phyloP scores from a whole-genome alignment of 2,888 invertebrate genomes.

The Leptopilina drosophilae region DNA sequence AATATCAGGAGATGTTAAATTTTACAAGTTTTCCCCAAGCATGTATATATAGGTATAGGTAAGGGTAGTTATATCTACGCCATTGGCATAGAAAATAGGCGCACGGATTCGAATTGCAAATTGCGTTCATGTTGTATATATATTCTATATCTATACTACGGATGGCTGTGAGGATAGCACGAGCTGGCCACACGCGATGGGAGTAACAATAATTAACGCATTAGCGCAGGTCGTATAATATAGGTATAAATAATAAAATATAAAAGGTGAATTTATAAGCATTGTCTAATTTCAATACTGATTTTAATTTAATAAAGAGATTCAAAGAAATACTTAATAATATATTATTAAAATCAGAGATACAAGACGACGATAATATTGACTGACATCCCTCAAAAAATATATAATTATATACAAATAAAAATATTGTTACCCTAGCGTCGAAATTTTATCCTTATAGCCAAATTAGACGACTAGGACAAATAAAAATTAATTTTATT shows the following conservation, averaged over 20 bases:
- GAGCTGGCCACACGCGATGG: conserved; percentile 75
- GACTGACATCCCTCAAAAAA: too few relatives aligned
- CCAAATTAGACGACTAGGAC: too few relatives aligned
- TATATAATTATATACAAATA: too few relatives aligned
- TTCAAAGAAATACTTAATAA: conserved; percentile 27
- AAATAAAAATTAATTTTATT: too few relatives aligned
- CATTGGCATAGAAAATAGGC: conserved; percentile 40
- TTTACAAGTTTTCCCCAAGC: conserved; percentile 20
- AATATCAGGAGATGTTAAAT: conserved; percentile 5
- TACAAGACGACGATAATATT: too few relatives aligned
- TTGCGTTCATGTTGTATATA: conserved; percentile 35
- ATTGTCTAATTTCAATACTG: too few relatives aligned
- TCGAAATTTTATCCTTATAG: too few relatives aligned
- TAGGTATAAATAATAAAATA: conserved; percentile 62
- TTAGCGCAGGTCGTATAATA: conserved; percentile 64
- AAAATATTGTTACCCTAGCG: too few relatives aligned
- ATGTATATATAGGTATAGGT: neutral
- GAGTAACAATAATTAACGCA: conserved; percentile 74
- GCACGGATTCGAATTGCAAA: conserved; percentile 37
- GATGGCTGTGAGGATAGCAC: conserved; percentile 69
- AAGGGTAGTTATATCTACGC: conserved; percentile 10
- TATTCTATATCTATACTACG: neutral
- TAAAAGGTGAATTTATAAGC: conserved; percentile 49
- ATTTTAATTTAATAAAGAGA: conserved; percentile 52
- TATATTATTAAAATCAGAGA: conserved; percentile 32